Conservation (phyloP, 2,888 invertebrate species). For the Linyphia triangularis region DNA sequence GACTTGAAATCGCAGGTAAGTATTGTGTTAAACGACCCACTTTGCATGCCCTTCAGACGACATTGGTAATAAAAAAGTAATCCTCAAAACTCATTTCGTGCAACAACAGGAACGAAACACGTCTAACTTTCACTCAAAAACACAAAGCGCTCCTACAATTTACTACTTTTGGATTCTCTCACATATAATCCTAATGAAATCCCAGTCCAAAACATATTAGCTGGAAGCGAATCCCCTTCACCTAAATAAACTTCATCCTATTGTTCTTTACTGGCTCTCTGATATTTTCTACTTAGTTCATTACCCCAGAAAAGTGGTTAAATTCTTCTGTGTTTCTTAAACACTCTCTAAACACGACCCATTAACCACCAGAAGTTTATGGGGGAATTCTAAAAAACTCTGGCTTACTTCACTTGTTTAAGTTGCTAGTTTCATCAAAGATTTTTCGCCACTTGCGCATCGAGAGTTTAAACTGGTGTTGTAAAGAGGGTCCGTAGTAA, state of each 20-base stretch:
- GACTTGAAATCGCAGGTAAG: too few relatives aligned
- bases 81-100: neutral
- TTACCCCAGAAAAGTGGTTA: neutral
- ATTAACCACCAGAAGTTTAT: neutral
- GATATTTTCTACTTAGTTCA: neutral
- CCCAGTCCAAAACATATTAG: neutral
- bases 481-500: too few relatives aligned
- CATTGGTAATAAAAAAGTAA: neutral
- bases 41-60: neutral
- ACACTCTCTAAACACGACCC: constrained; percentile 3
- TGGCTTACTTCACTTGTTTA: neutral
- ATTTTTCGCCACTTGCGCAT: too few relatives aligned
- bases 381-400: neutral
- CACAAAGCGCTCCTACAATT: neutral
- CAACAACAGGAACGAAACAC: neutral
- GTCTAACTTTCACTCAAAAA: neutral
- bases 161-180: neutral
- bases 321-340: constrained; percentile 3
- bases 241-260: neutral
- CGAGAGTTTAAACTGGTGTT: too few relatives aligned
- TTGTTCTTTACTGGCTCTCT: neutral
- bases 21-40: too few relatives aligned
- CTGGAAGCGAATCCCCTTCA: neutral
- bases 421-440: neutral
- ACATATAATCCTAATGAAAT: neutral